Evolutionary conservation across 2,888 invertebrate species (phyloP).

Genomic region (Pseudoips prasinana): DNA sequence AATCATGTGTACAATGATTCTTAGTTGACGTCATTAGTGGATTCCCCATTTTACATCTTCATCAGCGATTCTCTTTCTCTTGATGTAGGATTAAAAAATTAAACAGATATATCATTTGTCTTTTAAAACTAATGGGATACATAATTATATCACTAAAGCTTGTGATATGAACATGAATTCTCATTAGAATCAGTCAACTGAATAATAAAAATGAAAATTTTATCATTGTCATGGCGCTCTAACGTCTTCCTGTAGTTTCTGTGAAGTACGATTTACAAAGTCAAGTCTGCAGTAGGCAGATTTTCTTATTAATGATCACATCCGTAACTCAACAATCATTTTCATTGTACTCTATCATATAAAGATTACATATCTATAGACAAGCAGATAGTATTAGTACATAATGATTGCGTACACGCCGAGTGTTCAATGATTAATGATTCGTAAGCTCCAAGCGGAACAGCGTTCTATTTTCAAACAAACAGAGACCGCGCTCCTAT

Average conservation of each 20-base stretch:
- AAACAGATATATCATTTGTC: conserved; percentile 31
- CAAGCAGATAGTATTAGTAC: conserved; percentile 23
- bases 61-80: conserved; percentile 20
- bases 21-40: conserved; percentile 10
- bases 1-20: too few species aligned
- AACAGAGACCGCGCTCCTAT: conserved; percentile 50
- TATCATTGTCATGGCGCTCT: conserved; percentile 20
- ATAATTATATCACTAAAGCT: conserved; percentile 34
- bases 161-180: conserved; percentile 26
- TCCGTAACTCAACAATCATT: too few species aligned
- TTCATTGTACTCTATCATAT: too few species aligned
- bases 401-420: conserved; percentile 37
- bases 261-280: too few species aligned
- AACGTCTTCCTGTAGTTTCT: conserved; percentile 4
- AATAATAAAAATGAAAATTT: conserved; percentile 24
- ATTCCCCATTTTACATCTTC: conserved; percentile 23
- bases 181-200: conserved; percentile 32
- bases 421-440: conserved; percentile 66
- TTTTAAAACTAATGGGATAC: conserved; percentile 35
- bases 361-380: conserved; percentile 11
- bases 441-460: conserved; percentile 55
- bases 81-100: conserved; percentile 29
- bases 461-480: conserved; percentile 69
- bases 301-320: too few species aligned
- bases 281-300: too few species aligned